Base-by-base conservation (phyloP, 2,113 vertebrate species). In the Hippocampus zosterae region DNA sequence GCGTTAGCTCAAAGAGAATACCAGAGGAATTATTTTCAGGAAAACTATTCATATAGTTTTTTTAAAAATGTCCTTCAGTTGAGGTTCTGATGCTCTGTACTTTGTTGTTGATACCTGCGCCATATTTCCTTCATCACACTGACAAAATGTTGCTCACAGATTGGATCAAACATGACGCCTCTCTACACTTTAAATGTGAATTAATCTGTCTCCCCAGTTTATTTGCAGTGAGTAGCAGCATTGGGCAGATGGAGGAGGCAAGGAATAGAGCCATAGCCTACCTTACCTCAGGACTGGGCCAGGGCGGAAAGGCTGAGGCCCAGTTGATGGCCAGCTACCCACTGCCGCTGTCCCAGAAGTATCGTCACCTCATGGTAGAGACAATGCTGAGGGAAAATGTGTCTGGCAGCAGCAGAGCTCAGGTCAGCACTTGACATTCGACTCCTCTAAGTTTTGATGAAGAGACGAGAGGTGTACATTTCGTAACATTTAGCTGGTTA, bases 331-430 rank as follows among this genome's bases (percentile, higher is more conserved):
- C 89, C 13, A 0, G 16, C 60, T 13, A 80, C 2, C 37, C 70
- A 3, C 76, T 90, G 78, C 84, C 88, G 0, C 78, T 85, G 65
- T 81, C 86, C 0, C 81, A 88, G 71, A 91, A 91, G 72, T 92
- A 92, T 68, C 50, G 3, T 0, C 84, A 85, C 66, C 57, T 92
- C 10, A 21, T 59, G 1, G 90, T 71, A 0, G 87, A 88, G 41
- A 62, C 23, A 70, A 87, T 92, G 68, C 46, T 92, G 75, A 81
- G 10, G 67, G 88, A 91, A 18, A 92, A 92, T 83, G 48, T 67
- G 0, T 4, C 64, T 0, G 70, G 68, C 19, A 9, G 42, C 23
- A 80, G 13, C 78, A 76, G 44, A 29, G 66, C 67, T 18, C 84
- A 91, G 89, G 90, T 91, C 46, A 68, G 21, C 37, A 37, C 11